Evolutionary conservation across 2,113 vertebrate genomes (phyloP).

Genomic region (Miniopterus natalensis): DNA sequence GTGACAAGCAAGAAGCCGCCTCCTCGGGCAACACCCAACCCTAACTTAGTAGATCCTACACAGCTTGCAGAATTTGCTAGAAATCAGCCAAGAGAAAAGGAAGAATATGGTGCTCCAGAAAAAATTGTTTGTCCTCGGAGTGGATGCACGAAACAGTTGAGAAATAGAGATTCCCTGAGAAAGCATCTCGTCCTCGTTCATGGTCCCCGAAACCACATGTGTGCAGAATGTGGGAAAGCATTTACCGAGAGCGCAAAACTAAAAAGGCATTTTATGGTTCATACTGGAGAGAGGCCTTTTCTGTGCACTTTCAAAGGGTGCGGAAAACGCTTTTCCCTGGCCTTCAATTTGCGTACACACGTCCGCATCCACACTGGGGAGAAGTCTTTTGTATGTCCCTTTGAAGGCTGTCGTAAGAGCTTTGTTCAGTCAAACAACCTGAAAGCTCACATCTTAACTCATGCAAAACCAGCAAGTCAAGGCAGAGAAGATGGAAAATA

Average conservation of each 20-base stretch:
- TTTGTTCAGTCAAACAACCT: slow-evolving; percentile 97
- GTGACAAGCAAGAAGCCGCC: neutral
- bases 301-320: slow-evolving; percentile 97
- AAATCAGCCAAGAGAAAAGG: slow-evolving; percentile 93
- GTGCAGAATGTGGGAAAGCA: slow-evolving; percentile 96
- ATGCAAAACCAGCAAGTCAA: slow-evolving; percentile 94
- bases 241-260: slow-evolving; percentile 96
- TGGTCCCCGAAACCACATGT: slow-evolving; percentile 94
- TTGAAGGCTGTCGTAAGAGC: slow-evolving; percentile 95
- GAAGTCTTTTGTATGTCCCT: slow-evolving; percentile 95
- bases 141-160: slow-evolving; percentile 95
- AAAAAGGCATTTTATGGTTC: slow-evolving; percentile 96
- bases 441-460: slow-evolving; percentile 97
- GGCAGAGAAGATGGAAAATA: slow-evolving; percentile 83
- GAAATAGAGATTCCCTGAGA: slow-evolving; percentile 94
- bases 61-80: slow-evolving; percentile 76
- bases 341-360: slow-evolving; percentile 98
- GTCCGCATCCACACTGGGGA: slow-evolving; percentile 98
- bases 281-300: slow-evolving; percentile 97
- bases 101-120: slow-evolving; percentile 90
- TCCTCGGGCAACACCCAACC: neutral
- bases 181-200: slow-evolving; percentile 95
- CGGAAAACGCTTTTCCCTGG: slow-evolving; percentile 97
- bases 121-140: slow-evolving; percentile 95
- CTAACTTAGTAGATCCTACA: neutral